Evolutionary conservation across 2,797 vertebrate genomes (phyloP).

Genomic region (Poeciliopsis paucimaculata): DNA sequence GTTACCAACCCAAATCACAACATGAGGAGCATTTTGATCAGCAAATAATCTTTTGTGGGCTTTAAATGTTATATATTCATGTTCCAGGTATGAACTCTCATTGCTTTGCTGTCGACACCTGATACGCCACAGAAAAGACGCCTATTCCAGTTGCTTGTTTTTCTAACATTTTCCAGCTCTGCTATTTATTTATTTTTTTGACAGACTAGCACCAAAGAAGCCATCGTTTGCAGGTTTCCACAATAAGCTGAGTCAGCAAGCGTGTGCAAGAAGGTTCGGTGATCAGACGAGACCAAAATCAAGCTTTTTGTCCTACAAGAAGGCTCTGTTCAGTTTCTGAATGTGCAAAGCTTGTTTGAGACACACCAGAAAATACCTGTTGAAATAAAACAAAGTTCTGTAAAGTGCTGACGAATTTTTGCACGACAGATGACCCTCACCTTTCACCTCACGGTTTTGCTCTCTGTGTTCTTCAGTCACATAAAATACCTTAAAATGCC

Average conservation of each 20-base stretch:
- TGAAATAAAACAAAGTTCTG: background rate
- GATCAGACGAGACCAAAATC: background rate
- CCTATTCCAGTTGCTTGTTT: background rate
- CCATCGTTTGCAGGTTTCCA: background rate
- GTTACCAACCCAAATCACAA: background rate
- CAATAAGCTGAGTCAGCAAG: background rate
- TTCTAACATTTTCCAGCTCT: background rate
- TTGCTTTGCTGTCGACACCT: no score
- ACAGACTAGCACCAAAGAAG: background rate
- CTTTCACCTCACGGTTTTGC: background rate
- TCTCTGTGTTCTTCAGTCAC: background rate
- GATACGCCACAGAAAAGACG: no score
- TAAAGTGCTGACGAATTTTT: background rate
- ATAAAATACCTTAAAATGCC: background rate
- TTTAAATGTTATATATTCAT: background rate
- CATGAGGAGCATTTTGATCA: background rate
- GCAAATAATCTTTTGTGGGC: background rate
- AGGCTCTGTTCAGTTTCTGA: background rate
- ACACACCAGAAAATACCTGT: background rate
- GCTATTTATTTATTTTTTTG: no score
- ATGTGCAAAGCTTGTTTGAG: background rate
- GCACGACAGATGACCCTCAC: background rate
- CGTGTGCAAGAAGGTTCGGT: background rate
- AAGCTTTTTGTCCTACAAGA: background rate
- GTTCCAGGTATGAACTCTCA: background rate